Evolutionary conservation across 2,797 vertebrate genomes (phyloP).

Genomic region (Pelodytes ibericus): DNA sequence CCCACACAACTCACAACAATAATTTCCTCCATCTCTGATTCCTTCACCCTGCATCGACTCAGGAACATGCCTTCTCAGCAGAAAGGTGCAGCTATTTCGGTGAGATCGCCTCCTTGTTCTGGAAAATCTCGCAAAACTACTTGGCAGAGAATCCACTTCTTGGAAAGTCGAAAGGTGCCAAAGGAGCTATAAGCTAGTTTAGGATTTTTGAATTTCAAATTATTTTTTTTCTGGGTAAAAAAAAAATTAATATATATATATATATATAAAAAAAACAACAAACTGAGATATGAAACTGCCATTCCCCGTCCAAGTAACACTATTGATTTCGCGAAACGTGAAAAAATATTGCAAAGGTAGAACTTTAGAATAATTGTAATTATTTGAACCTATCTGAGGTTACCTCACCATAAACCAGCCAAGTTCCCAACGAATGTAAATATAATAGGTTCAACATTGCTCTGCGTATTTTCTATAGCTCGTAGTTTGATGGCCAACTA

Average conservation of each 20-base stretch:
- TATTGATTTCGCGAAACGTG: neutral
- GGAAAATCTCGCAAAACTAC: slow-evolving; percentile 10
- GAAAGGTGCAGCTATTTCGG: slow-evolving; percentile 26
- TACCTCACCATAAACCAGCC: neutral
- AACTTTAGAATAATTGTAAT: neutral
- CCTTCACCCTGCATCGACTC: neutral
- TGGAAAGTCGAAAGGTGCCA: slow-evolving; percentile 11
- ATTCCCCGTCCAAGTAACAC: neutral
- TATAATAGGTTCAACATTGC: neutral
- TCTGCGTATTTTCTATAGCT: neutral
- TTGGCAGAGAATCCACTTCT: neutral
- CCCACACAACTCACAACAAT: slow-evolving; percentile 17
- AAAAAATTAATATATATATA: neutral
- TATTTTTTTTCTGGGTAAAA: slow-evolving; percentile 2
- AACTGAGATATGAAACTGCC: neutral
- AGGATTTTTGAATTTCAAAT: neutral
- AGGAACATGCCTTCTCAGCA: slow-evolving; percentile 1
- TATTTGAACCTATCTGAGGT: neutral
- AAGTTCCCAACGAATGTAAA: neutral
- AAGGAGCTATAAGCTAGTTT: too few species aligned
- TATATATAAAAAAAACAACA: too few species aligned
- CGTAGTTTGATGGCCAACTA: neutral
- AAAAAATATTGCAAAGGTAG: slow-evolving; percentile 8
- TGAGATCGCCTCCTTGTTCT: slow-evolving; percentile 6
- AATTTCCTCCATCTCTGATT: neutral